Evolutionary conservation across 2,113 vertebrate genomes (phyloP).

Genomic region (Axis porcinus): DNA sequence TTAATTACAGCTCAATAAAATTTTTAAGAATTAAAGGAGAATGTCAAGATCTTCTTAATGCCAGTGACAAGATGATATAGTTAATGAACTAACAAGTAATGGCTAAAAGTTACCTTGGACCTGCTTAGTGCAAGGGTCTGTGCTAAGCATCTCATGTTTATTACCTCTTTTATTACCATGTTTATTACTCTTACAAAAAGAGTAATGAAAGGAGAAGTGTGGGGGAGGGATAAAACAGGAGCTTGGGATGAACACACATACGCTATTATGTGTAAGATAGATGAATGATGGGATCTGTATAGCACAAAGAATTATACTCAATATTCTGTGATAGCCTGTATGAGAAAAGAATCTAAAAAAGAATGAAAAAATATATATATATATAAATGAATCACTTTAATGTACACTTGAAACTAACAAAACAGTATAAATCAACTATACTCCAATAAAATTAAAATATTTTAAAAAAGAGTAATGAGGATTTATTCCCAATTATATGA

Average conservation of each 20-base stretch:
- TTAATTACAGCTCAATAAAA: not conserved
- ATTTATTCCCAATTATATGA: not conserved
- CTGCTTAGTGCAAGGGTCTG: not conserved
- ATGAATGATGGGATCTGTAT: not conserved
- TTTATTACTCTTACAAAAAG: not conserved
- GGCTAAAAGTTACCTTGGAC: not conserved
- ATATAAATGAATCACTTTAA: not conserved
- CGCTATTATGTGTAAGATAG: not conserved
- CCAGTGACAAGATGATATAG: not conserved
- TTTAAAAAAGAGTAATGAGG: not conserved
- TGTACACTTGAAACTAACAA: not conserved
- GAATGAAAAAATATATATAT: not conserved
- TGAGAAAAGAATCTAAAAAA: not conserved
- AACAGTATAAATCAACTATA: not conserved
- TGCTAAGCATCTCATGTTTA: not conserved
- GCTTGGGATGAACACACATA: not conserved
- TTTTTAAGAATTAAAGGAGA: not conserved
- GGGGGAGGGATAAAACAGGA: not conserved
- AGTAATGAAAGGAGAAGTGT: not conserved
- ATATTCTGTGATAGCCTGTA: not conserved
- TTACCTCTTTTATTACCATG: not conserved
- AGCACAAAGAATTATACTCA: not conserved
- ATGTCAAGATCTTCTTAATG: not conserved
- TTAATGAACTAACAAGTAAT: not conserved
- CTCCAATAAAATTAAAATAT: not conserved